phyloP scores from a whole-genome alignment of 2,888 invertebrate genomes.

The Alviniconcha strummeri region DNA sequence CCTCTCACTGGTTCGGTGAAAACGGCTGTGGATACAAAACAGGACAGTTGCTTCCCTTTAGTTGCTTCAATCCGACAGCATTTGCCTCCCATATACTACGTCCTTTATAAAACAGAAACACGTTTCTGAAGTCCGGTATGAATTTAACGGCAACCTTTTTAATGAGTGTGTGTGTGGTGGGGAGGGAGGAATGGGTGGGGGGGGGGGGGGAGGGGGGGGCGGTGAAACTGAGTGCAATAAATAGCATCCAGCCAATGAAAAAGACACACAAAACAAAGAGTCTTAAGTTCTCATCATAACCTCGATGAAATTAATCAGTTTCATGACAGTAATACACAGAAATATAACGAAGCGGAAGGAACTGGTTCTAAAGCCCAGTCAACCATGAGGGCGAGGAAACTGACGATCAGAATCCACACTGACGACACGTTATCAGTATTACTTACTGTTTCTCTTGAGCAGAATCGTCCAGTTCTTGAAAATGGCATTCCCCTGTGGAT shows the following conservation, averaged over 20 bases:
- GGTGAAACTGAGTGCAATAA: neutral
- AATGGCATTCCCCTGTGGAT: neutral
- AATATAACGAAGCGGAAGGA: too few species aligned
- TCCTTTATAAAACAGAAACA: too few species aligned
- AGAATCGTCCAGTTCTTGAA: conserved; percentile 18
- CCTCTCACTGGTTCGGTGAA: neutral
- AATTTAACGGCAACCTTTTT: too few species aligned
- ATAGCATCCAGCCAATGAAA: neutral
- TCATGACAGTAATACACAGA: too few species aligned
- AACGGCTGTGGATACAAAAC: neutral
- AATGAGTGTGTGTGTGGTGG: too few species aligned
- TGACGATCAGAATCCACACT: neutral
- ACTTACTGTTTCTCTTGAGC: conserved; percentile 19
- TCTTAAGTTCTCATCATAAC: neutral
- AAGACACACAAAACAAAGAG: neutral
- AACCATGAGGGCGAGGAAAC: too few species aligned
- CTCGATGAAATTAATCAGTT: neutral
- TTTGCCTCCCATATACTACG: neutral
- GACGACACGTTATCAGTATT: neutral
- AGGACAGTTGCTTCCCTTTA: conserved; percentile 15
- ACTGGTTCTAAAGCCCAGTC: too few species aligned
- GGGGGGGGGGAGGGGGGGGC: too few species aligned
- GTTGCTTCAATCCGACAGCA: neutral
- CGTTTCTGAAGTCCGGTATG: too few species aligned
- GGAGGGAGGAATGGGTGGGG: too few species aligned